Evolutionary conservation across 2,113 vertebrate genomes (phyloP), one percentile per base, ranked within the genome.

Genomic region (Riparia riparia): DNA sequence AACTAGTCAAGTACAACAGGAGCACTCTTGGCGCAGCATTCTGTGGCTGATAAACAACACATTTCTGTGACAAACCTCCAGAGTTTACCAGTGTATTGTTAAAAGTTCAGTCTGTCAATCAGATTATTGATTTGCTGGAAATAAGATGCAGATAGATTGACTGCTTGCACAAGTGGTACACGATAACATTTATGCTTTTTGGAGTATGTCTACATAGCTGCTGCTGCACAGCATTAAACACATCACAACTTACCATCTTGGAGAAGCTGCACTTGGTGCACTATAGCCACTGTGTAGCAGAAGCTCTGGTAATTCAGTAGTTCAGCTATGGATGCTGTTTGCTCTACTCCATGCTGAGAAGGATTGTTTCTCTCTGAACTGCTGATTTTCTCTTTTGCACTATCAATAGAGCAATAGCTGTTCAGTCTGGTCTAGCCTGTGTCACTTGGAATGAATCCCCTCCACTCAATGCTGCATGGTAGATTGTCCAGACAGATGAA

Each of bases 121-220:
- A 72, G 26, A 53, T 51, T 49, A 72, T 39, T 78, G 31, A 68
- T 69, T 65, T 73, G 16, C 45, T 57, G 26, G 28, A 82, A 81
- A 16, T 32, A 53, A 69, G 14, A 49, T 42, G 42, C 34, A 87
- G 53, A 16, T 3, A 44, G 29, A 42, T 5, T 25, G 39, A 65
- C 47, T 77, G 6, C 17, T 85, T 72, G 28, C 9, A 41, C 50
- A 72, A 72, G 25, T 47, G 15, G 44, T 41, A 73, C 29, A 68
- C 3, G 19, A 14, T 25, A 37, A 17, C 49, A 24, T 26, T 44
- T 0, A 0, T 64, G 49, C 21, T 54, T 69, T 66, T 12, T 26
- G 63, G 14, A 19, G 10, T 74, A 20, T 10, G 45, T 50, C 47
- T 51, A 24, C 17, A 10, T 18, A 42, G 51, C 24, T 86, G 17